These are phyloP conservation scores for Phania funesta DNA, from an alignment of 2,888 invertebrate genomes.

Conservation along the genomic window DNA sequence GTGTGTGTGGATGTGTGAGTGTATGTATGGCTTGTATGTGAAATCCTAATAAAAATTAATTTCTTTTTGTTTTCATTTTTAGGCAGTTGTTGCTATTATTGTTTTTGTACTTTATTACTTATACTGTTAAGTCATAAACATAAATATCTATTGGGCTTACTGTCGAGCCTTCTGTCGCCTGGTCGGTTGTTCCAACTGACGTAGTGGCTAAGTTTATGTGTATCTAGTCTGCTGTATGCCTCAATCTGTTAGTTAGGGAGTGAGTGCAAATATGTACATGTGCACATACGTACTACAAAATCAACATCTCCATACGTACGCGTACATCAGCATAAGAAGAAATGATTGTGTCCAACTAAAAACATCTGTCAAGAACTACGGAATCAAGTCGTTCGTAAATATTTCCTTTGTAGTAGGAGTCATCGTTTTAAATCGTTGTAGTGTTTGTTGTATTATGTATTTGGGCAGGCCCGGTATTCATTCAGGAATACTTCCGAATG, in stretches of 20 bases:
- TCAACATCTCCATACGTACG: slow-evolving; percentile 4
- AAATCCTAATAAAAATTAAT: slow-evolving; percentile 10
- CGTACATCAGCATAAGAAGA: slow-evolving; percentile 17
- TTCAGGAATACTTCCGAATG: slow-evolving; percentile 61
- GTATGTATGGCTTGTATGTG: slow-evolving; percentile 28
- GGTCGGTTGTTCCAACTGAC: neutral
- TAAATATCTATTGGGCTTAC: slow-evolving; percentile 35
- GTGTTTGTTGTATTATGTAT: slow-evolving; percentile 23
- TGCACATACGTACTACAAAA: too few species aligned
- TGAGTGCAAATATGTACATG: slow-evolving; percentile 23
- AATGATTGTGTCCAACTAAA: slow-evolving; percentile 70
- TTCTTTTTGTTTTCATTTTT: neutral
- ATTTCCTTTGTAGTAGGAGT: slow-evolving; percentile 20
- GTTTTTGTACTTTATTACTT: too few species aligned
- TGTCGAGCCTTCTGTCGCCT: neutral
- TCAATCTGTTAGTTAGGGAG: slow-evolving; percentile 19
- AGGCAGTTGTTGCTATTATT: slow-evolving; percentile 33
- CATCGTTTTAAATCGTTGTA: slow-evolving; percentile 17
- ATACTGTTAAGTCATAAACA: slow-evolving; percentile 56
- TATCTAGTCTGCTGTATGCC: slow-evolving; percentile 1
- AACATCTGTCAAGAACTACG: slow-evolving; percentile 79
- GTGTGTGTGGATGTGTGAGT: slow-evolving; percentile 2
- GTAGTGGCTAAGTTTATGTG: neutral
- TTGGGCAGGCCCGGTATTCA: slow-evolving; percentile 61
- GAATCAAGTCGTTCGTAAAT: slow-evolving; percentile 72